Conservation (phyloP, 2,797 vertebrate genomes). For the Bradypodion pumilum region DNA sequence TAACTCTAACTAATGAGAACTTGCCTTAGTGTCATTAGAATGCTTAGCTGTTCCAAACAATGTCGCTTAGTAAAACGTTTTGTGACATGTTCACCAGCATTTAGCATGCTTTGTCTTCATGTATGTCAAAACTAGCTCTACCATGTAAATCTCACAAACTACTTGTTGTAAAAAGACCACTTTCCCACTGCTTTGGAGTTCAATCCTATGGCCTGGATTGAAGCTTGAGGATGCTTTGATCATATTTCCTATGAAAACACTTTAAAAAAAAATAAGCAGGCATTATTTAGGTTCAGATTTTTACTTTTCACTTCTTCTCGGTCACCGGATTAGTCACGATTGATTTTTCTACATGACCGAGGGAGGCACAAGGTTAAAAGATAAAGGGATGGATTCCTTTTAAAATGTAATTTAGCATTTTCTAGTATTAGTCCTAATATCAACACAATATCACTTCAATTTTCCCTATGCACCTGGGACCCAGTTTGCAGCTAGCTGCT, state of each 20-base stretch:
- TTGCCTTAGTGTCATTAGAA: not conserved
- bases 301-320: slow-evolving; percentile 66
- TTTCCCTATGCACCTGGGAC: slow-evolving; percentile 65
- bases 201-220: slow-evolving; percentile 14
- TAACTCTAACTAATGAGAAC: not conserved
- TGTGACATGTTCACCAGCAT: not conserved
- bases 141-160: slow-evolving; percentile 15
- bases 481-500: slow-evolving; percentile 33
- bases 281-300: slow-evolving; percentile 55
- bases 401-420: slow-evolving; percentile 76
- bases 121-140: not conserved
- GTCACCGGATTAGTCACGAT: slow-evolving; percentile 75
- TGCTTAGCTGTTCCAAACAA: not conserved
- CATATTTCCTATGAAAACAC: slow-evolving; percentile 45
- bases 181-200: slow-evolving; percentile 9
- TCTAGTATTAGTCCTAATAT: slow-evolving; percentile 65
- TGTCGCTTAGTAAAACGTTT: not conserved
- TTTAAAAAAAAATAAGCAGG: slow-evolving; percentile 66
- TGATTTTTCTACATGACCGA: slow-evolving; percentile 77
- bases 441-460: slow-evolving; percentile 67
- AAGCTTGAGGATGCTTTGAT: slow-evolving; percentile 38
- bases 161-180: not conserved
- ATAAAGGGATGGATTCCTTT: slow-evolving; percentile 75
- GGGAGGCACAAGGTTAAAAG: slow-evolving; percentile 77
- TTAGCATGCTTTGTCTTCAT: slow-evolving; percentile 9